Evolutionary conservation across 2,797 vertebrate species (phyloP), one percentile per base, ranked within the genome.

Genomic region (Hypotaenidia philippensis): DNA sequence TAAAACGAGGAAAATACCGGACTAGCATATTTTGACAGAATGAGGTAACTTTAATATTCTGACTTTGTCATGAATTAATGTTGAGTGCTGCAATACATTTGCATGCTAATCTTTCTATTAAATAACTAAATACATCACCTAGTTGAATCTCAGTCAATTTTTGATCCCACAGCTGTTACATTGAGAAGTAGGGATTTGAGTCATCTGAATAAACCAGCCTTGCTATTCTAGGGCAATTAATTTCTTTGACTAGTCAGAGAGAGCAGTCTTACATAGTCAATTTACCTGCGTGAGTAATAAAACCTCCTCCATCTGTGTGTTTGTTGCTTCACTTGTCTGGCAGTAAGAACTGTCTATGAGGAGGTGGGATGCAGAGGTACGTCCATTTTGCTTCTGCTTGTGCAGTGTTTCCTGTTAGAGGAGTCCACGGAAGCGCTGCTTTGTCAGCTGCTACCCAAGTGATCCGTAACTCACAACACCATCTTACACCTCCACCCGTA

Each of bases 21-120:
- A 52, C 63, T 5, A 82, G 70, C 66, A 10, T 90, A 90, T 96
- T 96, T 87, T 95, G 94, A 96, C 84, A 88, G 94, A 96, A 96
- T 96, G 87, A 90, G 94, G 89, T 88, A 93, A 81, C 74, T 88
- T 83, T 66, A 95, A 76, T 94, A 88, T 93, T 92, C 76, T 49
- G 55, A 89, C 47, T 90, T 69, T 14, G 4, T 93, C 10, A 64
- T 72, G 85, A 91, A 89, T 93, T 76, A 68, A 6, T 55, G 52
- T 81, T 85, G 78, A 95, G 82, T 36, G 38, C 79, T 92, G 82
- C 83, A 79, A 59, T 59, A 63, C 23, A 94, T 94, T 96, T 92
- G 11, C 82, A 92, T 94, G 55, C 50, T 96, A 90, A 95, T 96
- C 91, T 92, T 85, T 78, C 76, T 75, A n/a, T 91, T 90, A 77